Conservation (phyloP, 2,113 vertebrate genomes). For the Trichechus manatus region DNA sequence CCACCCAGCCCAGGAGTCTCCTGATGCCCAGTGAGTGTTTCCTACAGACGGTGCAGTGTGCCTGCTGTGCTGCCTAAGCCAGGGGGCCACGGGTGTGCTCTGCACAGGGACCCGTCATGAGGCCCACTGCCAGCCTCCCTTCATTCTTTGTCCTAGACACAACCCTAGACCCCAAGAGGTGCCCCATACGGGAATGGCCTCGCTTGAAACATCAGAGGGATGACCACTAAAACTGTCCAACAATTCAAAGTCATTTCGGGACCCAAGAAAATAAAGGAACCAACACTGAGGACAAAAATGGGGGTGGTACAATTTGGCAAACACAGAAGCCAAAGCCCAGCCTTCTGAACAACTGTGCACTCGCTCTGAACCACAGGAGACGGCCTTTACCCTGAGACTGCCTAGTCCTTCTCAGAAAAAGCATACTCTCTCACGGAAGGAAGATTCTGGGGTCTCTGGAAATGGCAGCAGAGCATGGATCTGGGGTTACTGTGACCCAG, state of each 20-base stretch:
- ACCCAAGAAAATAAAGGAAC: background rate
- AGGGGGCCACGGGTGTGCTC: no score
- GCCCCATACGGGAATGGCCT: background rate
- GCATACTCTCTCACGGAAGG: fast-evolving
- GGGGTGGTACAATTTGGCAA: background rate
- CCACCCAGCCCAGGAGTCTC: background rate
- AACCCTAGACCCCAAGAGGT: background rate
- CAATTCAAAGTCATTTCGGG: background rate
- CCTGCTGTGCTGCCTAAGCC: fast-evolving
- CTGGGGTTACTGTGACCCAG: background rate
- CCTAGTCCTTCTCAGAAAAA: no score
- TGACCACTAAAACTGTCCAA: no score
- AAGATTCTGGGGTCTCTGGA: background rate
- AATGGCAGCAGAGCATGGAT: fast-evolving
- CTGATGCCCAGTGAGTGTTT: fast-evolving
- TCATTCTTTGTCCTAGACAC: background rate
- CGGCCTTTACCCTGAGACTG: background rate
- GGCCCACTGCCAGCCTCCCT: fast-evolving
- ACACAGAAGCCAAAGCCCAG: background rate
- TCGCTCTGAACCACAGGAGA: background rate
- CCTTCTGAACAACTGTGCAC: background rate
- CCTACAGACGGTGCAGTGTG: background rate
- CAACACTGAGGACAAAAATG: fast-evolving
- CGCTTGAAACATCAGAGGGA: no score
- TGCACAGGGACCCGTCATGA: background rate